Evolutionary conservation across 2,113 vertebrate species (phyloP), one percentile per base, ranked within the genome.

Genomic region (Gobiocypris rarus): DNA sequence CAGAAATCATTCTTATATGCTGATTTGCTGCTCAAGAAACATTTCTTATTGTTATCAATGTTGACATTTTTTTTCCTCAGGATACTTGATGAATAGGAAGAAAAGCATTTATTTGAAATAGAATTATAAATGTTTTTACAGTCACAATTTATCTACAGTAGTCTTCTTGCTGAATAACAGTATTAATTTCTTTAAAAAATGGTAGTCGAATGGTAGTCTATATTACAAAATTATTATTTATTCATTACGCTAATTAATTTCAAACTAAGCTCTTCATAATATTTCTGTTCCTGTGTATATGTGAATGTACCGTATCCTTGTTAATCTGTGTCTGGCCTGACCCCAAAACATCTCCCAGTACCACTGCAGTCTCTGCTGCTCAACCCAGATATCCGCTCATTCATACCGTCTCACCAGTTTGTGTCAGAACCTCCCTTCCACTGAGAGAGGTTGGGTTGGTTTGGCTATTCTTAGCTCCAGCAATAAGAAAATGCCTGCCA

Each of bases 391-490:
- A 63, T 50, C n/a, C 48, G n/a, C 59, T 34, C 17, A 28, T 43
- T 78, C 54, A 41, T 86, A 56, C 61, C 71, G 45, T 43, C 59
- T 52, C 58, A 71, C 59, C 69, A 43, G 19, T 14, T 34, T 14
- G 54, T 28, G 81, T 22, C 54, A 83, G 14, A 70, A 50, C 31
- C 67, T 63, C 26, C 31, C 77, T 17, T 85, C 58, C 52, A 58
- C 56, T 75, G 17, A 83, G 65, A 75, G 45, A 78, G 15, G 70
- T 75, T 82, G 81, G 43, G 56, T 81, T 90, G 43, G 38, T 83
- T 82, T 83, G 61, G 67, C 82, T 90, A 91, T 91, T 90, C 85
- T 90, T 90, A 88, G 90, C 79, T 79, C 83, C 75, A 54, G 61
- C 50, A 85, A 24, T 63, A 84, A 73, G 45, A 74, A 58, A 71